A percentile compares a stretch with the other conserved stretches of the same genome.
phyloP scores from a whole-genome alignment of 2,888 invertebrate species.

The Pammene fasciana region DNA sequence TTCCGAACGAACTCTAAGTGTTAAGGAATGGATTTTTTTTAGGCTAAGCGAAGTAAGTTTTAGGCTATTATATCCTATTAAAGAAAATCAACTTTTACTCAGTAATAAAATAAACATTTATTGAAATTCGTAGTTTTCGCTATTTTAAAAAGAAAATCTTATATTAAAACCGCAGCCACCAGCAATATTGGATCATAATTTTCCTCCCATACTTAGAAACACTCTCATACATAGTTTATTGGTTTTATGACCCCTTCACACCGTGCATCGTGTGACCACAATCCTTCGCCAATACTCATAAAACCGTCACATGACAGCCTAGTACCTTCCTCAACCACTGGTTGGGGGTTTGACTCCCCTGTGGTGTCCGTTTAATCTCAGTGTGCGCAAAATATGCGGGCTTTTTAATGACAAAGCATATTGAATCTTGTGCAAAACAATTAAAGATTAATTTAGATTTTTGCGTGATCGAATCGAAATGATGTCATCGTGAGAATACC shows the following conservation, averaged over 20 bases:
- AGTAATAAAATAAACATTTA: too few relatives aligned
- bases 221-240: slow-evolving; percentile 17
- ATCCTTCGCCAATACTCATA: slow-evolving; percentile 39
- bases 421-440: slow-evolving; percentile 32
- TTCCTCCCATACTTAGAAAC: slow-evolving; percentile 1
- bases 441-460: slow-evolving; percentile 3
- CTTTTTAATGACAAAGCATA: slow-evolving; percentile 52
- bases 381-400: slow-evolving; percentile 74
- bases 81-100: too few relatives aligned
- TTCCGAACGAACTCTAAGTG: too few relatives aligned
- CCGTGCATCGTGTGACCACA: slow-evolving; percentile 38
- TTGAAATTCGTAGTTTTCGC: neutral
- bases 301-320: slow-evolving; percentile 56
- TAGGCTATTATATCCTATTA: too few relatives aligned
- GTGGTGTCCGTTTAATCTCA: slow-evolving; percentile 60
- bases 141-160: neutral
- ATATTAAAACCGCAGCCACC: neutral
- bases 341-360: slow-evolving; percentile 64
- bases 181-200: neutral
- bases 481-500: slow-evolving; percentile 30
- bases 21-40: too few relatives aligned
- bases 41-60: too few relatives aligned
- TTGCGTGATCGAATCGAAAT: neutral
- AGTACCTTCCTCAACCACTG: slow-evolving; percentile 51
- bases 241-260: slow-evolving; percentile 21